A percentile compares a stretch with the other conserved stretches of the same genome.
Evolutionary conservation across 2,797 vertebrate genomes (phyloP).

Genomic region (Coregonus sp.): DNA sequence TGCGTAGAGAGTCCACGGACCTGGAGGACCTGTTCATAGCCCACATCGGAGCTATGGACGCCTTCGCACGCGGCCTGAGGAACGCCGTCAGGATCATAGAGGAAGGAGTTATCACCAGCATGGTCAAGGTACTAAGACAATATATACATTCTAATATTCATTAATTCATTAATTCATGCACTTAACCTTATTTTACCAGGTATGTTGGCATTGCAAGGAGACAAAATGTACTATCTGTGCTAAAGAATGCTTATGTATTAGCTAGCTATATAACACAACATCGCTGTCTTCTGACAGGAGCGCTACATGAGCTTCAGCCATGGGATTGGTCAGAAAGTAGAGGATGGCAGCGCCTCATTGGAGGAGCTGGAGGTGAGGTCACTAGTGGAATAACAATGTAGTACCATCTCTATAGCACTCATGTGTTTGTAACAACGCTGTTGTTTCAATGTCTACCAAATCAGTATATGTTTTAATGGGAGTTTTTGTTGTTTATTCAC

Average conservation of each 20-base stretch:
- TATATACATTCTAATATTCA: not conserved
- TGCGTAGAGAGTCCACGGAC: conserved; percentile 71
- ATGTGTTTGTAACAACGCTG: not conserved
- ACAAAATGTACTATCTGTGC: not conserved
- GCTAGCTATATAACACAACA: not conserved
- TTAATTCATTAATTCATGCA: not conserved
- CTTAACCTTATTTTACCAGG: not conserved
- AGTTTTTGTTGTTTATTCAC: conserved; percentile 26
- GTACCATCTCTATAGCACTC: not conserved
- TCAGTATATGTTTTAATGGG: not conserved
- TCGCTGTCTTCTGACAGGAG: conserved; percentile 53
- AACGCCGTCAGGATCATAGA: conserved; percentile 65
- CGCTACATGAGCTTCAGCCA: conserved; percentile 66
- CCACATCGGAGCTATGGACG: conserved; percentile 71
- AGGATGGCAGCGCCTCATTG: conserved; percentile 61
- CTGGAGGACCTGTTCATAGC: conserved; percentile 72
- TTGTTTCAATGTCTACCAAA: not conserved
- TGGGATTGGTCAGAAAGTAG: conserved; percentile 64
- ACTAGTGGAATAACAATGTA: not conserved
- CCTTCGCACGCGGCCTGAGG: conserved; percentile 71
- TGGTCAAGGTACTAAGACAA: conserved; percentile 61
- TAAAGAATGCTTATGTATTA: not conserved
- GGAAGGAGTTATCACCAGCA: conserved; percentile 57
- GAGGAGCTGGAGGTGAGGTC: conserved; percentile 69
- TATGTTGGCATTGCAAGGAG: not conserved